Conservation (phyloP, 2,888 invertebrate genomes). For the Phaedon cochleariae region DNA sequence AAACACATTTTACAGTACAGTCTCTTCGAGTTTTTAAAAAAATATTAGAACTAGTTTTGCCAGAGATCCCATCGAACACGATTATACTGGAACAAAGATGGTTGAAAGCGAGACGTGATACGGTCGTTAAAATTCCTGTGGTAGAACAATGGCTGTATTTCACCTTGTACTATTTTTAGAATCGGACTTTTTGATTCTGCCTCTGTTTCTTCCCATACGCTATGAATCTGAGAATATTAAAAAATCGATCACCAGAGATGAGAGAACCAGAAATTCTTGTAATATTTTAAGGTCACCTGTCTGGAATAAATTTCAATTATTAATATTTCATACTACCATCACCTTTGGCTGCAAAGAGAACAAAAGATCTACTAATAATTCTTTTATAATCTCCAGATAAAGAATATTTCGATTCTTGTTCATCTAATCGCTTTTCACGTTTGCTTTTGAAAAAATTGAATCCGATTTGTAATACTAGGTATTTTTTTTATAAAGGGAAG, state of each 20-base stretch:
- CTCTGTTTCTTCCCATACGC: background rate
- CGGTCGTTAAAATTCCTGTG: background rate
- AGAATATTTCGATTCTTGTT: too few species aligned
- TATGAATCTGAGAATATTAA: background rate
- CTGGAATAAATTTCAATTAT: too few species aligned
- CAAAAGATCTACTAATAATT: too few species aligned
- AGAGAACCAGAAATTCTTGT: background rate
- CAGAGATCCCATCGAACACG: background rate
- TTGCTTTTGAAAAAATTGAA: too few species aligned
- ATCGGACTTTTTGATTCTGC: background rate
- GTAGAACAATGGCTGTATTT: constrained; percentile 1
- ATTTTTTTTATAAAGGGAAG: too few species aligned
- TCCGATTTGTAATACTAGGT: too few species aligned
- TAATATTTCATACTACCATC: too few species aligned
- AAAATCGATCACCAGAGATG: background rate
- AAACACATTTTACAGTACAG: too few species aligned
- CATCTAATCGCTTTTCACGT: too few species aligned
- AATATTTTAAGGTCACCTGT: background rate
- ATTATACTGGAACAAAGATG: background rate
- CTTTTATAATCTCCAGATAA: too few species aligned
- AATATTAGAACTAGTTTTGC: background rate
- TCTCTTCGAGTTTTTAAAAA: background rate
- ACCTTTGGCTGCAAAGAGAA: too few species aligned
- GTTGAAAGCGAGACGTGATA: background rate
- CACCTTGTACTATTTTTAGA: background rate